A percentile compares a stretch with the other conserved stretches of the same genome.
Conservation (phyloP, 1,140 invertebrate species). For the Temnothorax curvispinosus region DNA sequence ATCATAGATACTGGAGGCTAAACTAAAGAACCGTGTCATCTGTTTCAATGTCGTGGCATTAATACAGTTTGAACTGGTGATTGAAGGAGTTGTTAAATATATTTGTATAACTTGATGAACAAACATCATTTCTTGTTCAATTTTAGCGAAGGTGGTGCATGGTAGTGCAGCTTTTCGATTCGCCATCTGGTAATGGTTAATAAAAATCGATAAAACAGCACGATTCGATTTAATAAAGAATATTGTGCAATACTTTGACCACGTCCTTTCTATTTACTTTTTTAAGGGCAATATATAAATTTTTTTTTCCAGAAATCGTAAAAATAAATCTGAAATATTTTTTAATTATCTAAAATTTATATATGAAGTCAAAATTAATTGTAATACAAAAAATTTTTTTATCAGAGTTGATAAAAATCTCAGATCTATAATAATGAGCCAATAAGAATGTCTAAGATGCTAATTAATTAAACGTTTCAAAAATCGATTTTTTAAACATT, state of each 20-base stretch:
- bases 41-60: constrained; percentile 8
- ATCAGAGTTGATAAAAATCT: background rate
- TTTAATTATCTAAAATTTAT: background rate
- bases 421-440: background rate
- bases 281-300: background rate
- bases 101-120: background rate
- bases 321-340: background rate
- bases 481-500: background rate
- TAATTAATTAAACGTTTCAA: background rate
- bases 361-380: background rate
- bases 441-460: background rate
- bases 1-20: constrained; percentile 27
- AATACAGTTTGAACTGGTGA: background rate
- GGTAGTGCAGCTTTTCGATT: background rate
- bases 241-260: background rate
- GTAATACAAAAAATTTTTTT: background rate
- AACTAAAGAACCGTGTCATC: constrained; percentile 19
- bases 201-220: background rate
- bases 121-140: constrained; percentile 6
- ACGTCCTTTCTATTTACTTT: background rate
- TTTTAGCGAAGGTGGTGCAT: background rate
- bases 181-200: background rate
- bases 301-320: background rate
- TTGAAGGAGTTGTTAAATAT: background rate
- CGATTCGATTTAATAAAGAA: background rate